Evolutionary conservation across 2,113 vertebrate genomes (phyloP).

Genomic region (Ammodramus savannarum): DNA sequence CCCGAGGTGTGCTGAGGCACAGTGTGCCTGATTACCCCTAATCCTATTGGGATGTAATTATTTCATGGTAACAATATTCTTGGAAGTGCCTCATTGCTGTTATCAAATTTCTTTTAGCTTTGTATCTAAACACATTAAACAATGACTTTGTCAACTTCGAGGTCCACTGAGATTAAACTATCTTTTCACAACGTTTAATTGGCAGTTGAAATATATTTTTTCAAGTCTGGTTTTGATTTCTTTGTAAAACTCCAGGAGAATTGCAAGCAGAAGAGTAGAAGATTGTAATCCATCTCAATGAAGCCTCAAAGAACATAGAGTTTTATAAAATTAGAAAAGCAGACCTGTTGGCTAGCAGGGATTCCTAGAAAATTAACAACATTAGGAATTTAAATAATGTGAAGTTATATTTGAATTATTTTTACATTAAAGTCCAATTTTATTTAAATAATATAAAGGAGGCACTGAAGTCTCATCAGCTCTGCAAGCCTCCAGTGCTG

Average conservation of each 20-base stretch:
- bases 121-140: conserved; percentile 65
- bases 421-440: background rate
- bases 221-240: conserved; percentile 40
- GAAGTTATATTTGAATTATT: background rate
- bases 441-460: background rate
- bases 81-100: conserved; percentile 44
- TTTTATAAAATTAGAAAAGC: background rate
- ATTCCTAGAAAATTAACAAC: background rate
- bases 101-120: conserved; percentile 65
- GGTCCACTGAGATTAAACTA: conserved; percentile 57
- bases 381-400: background rate
- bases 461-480: background rate
- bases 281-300: background rate
- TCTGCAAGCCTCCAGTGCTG: background rate
- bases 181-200: conserved; percentile 55
- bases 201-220: conserved; percentile 49
- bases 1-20: conserved; percentile 23
- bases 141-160: conserved; percentile 66
- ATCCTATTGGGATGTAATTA: conserved; percentile 70
- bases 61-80: conserved; percentile 55
- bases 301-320: background rate
- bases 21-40: conserved; percentile 58
- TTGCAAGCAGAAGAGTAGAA: conserved; percentile 20
- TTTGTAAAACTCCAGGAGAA: background rate
- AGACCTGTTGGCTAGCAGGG: background rate